Percentiles rank a stretch among this genome's conserved stretches.
These are phyloP conservation scores for Pyrocoelia pectoralis DNA, from an alignment of 2,888 invertebrate genomes.

Conservation along the genomic window DNA sequence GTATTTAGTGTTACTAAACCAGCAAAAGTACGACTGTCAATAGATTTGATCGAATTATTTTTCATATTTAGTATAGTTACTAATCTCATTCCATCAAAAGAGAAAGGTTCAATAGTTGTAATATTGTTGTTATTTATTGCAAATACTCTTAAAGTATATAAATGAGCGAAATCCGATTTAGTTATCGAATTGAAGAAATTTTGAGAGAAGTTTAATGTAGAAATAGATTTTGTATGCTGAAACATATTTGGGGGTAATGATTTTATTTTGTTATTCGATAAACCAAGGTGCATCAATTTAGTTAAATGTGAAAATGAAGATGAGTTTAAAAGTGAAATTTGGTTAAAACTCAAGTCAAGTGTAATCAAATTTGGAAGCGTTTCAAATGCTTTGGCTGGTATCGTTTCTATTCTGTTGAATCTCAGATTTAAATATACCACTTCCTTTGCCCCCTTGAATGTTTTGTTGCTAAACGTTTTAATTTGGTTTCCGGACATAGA, in stretches of 20 bases:
- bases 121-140: slow-evolving; percentile 29
- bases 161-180: slow-evolving; percentile 19
- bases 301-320: neutral
- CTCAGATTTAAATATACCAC: neutral
- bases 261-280: slow-evolving; percentile 25
- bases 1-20: neutral
- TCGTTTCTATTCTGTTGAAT: slow-evolving; percentile 2
- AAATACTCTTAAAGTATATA: slow-evolving; percentile 22
- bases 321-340: neutral
- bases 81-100: slow-evolving; percentile 14
- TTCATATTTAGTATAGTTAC: slow-evolving; percentile 17
- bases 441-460: neutral
- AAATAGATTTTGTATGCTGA: slow-evolving; percentile 8
- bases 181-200: slow-evolving; percentile 19
- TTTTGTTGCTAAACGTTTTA: neutral
- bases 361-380: neutral
- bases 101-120: slow-evolving; percentile 11
- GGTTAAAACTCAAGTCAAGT: neutral
- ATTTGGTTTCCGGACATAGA: neutral
- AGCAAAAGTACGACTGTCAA: neutral
- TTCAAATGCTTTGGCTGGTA: slow-evolving; percentile 10
- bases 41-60: slow-evolving; percentile 19
- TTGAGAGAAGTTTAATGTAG: slow-evolving; percentile 21
- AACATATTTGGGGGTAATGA: slow-evolving; percentile 23
- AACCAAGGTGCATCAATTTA: slow-evolving; percentile 15